Conservation (phyloP, 92 coral and sea anemone genomes). For the Porites evermanni region DNA sequence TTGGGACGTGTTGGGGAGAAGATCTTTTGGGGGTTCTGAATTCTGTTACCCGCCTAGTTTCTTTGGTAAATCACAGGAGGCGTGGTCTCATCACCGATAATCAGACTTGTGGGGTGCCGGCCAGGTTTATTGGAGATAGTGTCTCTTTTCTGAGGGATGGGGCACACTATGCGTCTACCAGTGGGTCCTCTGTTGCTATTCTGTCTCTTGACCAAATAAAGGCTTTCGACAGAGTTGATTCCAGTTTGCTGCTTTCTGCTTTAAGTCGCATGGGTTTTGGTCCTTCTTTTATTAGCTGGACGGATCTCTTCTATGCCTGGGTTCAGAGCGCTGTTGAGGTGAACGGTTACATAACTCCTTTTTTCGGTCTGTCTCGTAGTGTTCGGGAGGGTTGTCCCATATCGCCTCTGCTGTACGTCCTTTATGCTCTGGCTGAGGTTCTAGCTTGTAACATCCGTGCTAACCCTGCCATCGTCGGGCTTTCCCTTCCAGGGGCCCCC, state of each 20-base stretch:
- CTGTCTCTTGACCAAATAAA: slow-evolving; percentile 36
- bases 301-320: background rate
- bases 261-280: slow-evolving; percentile 11
- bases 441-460: slow-evolving; percentile 16
- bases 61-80: background rate
- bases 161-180: background rate
- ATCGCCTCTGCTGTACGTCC: slow-evolving; percentile 20
- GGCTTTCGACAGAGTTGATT: slow-evolving; percentile 43
- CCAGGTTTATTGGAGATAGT: slow-evolving; percentile 8
- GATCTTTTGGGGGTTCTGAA: slow-evolving; percentile 29
- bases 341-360: slow-evolving; percentile 12
- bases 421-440: background rate
- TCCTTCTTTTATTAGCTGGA: slow-evolving; percentile 42
- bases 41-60: background rate
- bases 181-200: background rate
- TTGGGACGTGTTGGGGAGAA: slow-evolving; percentile 32
- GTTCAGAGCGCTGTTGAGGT: slow-evolving; percentile 3
- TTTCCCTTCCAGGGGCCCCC: background rate
- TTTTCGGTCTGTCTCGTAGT: slow-evolving; percentile 10
- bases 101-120: slow-evolving; percentile 36
- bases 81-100: background rate
- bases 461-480: slow-evolving; percentile 2
- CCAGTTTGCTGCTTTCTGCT: background rate
- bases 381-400: slow-evolving; percentile 38
- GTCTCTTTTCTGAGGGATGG: slow-evolving; percentile 7